These are phyloP conservation scores for Ophioderma brevispina DNA, from an alignment of 35 echinoderm and acorn worm genomes.

Conservation along the genomic window DNA sequence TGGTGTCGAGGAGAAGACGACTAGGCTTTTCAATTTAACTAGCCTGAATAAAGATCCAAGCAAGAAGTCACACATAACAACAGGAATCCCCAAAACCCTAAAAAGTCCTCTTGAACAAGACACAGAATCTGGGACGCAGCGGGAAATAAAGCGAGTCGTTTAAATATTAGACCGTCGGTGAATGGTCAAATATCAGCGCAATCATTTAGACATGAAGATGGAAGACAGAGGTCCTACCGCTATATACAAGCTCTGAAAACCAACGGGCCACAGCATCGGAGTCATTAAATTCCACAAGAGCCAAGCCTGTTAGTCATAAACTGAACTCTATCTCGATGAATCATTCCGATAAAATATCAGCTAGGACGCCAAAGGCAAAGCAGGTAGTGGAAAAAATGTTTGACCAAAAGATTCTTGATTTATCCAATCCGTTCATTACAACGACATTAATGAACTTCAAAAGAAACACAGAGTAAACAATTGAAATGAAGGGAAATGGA, in stretches of 20 bases:
- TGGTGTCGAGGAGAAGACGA: neutral
- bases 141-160: no score
- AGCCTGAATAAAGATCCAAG: no score
- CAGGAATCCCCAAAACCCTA: no score
- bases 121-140: no score
- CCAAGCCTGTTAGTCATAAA: neutral
- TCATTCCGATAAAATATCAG: neutral
- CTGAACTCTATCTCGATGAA: neutral
- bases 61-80: no score
- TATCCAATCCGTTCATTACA: neutral
- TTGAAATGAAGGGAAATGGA: constrained; percentile 4
- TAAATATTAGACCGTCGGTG: no score
- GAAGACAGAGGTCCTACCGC: neutral
- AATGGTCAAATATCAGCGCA: no score
- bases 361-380: neutral
- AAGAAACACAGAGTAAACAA: neutral
- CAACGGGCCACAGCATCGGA: neutral
- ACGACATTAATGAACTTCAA: neutral
- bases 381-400: neutral
- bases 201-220: no score
- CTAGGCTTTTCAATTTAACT: no score
- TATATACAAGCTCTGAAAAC: neutral
- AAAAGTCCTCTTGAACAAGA: no score
- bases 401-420: constrained; percentile 17
- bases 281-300: neutral